Base-by-base conservation (phyloP, 2,113 vertebrate species). In the Gopherus flavomarginatus region DNA sequence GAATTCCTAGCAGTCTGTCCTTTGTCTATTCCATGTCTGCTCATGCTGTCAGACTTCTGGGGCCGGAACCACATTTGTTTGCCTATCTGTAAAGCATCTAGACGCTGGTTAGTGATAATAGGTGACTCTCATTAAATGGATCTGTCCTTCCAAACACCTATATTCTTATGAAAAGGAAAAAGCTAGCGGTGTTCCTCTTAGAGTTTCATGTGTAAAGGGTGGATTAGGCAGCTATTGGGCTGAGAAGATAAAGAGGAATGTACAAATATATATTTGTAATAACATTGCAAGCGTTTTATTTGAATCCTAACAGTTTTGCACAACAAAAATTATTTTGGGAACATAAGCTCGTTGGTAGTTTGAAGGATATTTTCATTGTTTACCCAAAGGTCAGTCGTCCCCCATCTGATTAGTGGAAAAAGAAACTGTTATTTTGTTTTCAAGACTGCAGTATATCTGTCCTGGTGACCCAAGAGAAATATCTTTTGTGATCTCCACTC, bases 91-190 rank as follows among this genome's bases (percentile, higher is more conserved):
- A 92, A 88, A 50, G 31, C 62, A 69, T n/a, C 35, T n/a, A 42
- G 38, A n/a, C 26, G 50, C 91, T 14, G 50, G 78, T 94, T 88
- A 94, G 75, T 95, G 94, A 87, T 94, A 94, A 94, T 93, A 94
- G 92, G 91, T 97, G 93, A 95, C 93, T n/a, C 11, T 83, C 94
- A 94, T 94, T 96, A 97, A 92, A 94, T 13, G 31, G 80, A 93
- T 95, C 93, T 93, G 53, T 92, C 44, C 27, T 88, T 95, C 83
- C 92, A 81, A 31, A 2, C 91, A 95, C 53, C 57, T 91, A 57
- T 44, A 42, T 87, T 94, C 93, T 95, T 94, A 92, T 92, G 92
- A 92, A 88, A 87, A 95, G 95, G 95, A 96, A 21, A 44, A 54
- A 93, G 86, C 89, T 65, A 50, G 11, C 2, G 0, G 4, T 93